These are phyloP conservation scores for Osmerus eperlanus DNA, from an alignment of 2,113 vertebrate genomes.

Conservation along the genomic window DNA sequence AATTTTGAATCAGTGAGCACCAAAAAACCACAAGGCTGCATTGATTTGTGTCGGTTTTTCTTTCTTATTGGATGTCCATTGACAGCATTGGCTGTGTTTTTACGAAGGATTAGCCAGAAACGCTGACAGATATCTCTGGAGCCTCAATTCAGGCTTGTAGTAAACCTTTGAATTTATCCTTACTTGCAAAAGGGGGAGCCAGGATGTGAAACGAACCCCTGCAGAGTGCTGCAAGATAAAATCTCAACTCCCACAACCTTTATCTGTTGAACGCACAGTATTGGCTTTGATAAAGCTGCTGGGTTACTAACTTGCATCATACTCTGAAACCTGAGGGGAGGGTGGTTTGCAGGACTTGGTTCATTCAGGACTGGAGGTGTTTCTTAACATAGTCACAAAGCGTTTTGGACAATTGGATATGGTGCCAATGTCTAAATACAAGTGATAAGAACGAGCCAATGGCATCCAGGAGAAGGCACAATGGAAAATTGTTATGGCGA, in stretches of 20 bases:
- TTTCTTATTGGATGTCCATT: conserved; percentile 4
- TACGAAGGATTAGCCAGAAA: no score
- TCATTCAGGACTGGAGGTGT: no score
- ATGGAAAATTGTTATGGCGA: no score
- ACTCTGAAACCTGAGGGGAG: background rate
- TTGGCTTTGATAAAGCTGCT: conserved; percentile 25
- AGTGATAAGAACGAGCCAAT: no score
- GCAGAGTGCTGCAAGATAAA: background rate
- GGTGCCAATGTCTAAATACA: no score
- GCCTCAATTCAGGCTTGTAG: no score
- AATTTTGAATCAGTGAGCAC: background rate
- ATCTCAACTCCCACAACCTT: background rate
- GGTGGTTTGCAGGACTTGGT: background rate
- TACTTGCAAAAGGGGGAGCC: background rate
- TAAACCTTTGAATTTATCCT: no score
- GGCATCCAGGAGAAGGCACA: no score
- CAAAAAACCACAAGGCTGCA: conserved; percentile 2
- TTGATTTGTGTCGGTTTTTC: conserved; percentile 23
- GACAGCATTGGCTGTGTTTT: background rate
- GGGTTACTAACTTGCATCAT: conserved; percentile 13
- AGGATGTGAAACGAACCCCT: background rate
- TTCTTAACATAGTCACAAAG: no score
- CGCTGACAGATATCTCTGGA: no score
- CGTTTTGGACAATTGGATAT: no score
- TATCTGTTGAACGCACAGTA: conserved; percentile 25